Conservation (phyloP, 2,113 vertebrate genomes). For the Tylochromis polylepis region DNA sequence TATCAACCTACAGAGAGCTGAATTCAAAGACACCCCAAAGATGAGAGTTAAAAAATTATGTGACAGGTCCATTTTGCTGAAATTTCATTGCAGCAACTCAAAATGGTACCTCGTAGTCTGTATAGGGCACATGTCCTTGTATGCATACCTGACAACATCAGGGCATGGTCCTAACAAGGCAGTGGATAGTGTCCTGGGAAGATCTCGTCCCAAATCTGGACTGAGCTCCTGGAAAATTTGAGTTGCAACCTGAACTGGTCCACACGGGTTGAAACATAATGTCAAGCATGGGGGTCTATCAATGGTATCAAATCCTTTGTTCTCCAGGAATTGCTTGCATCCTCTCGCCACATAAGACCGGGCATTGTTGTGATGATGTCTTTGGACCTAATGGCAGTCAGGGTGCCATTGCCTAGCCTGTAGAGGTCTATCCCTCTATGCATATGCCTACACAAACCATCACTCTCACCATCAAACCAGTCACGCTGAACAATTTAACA, state of each 20-base stretch:
- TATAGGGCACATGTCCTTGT: background rate
- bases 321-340: background rate
- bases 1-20: background rate
- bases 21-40: background rate
- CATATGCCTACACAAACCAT: background rate
- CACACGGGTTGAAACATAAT: background rate
- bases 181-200: background rate
- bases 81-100: background rate
- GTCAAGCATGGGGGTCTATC: background rate
- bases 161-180: background rate
- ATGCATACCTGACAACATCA: background rate
- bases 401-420: background rate
- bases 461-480: background rate
- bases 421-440: background rate
- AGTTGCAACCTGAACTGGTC: background rate
- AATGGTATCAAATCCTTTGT: background rate
- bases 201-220: background rate
- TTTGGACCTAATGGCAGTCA: background rate
- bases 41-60: background rate
- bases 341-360: background rate
- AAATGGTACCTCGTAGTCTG: background rate
- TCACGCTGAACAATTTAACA: background rate
- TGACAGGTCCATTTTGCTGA: background rate
- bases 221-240: background rate
- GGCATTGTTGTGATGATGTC: background rate